These are phyloP conservation scores for Oligia strigilis DNA, from an alignment of 2,888 invertebrate genomes.

Conservation along the genomic window DNA sequence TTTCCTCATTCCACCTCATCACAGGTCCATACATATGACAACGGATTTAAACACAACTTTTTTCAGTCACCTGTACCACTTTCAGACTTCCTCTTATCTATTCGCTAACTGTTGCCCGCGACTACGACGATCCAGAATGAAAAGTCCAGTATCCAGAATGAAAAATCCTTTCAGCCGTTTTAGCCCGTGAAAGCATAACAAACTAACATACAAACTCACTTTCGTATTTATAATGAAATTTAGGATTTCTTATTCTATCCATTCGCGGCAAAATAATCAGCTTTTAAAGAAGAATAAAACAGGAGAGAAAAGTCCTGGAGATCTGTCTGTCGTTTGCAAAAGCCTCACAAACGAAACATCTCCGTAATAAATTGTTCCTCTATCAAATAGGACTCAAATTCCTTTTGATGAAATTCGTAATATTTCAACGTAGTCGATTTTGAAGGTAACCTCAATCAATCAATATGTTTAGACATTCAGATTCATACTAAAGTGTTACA, in stretches of 20 bases:
- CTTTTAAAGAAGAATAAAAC: neutral
- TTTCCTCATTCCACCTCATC: too few relatives aligned
- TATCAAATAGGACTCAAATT: slow-evolving; percentile 35
- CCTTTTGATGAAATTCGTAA: slow-evolving; percentile 40
- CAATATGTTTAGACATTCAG: slow-evolving; percentile 25
- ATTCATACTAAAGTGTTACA: neutral
- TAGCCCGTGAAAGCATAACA: neutral
- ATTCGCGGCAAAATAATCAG: neutral
- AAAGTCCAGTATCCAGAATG: too few relatives aligned
- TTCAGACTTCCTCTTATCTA: too few relatives aligned
- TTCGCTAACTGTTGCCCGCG: too few relatives aligned
- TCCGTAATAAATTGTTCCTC: slow-evolving; percentile 47
- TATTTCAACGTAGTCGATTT: slow-evolving; percentile 43
- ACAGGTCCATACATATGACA: too few relatives aligned
- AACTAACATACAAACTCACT: neutral
- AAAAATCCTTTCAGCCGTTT: too few relatives aligned
- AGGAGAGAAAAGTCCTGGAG: neutral
- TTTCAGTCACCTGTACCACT: too few relatives aligned
- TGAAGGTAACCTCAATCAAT: slow-evolving; percentile 44
- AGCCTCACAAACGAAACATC: slow-evolving; percentile 14
- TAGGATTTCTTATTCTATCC: neutral
- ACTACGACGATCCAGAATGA: too few relatives aligned
- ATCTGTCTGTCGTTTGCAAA: slow-evolving; percentile 1
- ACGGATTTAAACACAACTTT: too few relatives aligned
- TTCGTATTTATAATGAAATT: neutral